Conservation (phyloP, 2,888 invertebrate genomes). For the Sisyra terminalis region DNA sequence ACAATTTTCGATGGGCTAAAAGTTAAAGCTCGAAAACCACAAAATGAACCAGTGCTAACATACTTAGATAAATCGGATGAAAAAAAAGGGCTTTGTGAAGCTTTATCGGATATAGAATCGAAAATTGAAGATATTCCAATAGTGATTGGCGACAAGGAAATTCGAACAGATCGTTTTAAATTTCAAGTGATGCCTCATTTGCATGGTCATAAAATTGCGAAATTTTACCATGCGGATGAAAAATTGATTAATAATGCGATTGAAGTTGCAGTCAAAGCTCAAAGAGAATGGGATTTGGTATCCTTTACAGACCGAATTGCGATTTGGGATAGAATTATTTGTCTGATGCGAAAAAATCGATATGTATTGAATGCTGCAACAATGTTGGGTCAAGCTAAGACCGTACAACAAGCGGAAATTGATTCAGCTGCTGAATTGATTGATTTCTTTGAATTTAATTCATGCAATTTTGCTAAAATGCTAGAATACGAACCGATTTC, state of each 20-base stretch:
- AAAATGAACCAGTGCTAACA: conserved; percentile 63
- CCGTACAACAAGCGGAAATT: conserved; percentile 93
- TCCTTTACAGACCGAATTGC: conserved; percentile 51
- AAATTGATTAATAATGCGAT: conserved; percentile 77
- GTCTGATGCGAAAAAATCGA: conserved; percentile 79
- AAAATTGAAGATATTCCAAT: conserved; percentile 76
- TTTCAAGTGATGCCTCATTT: conserved; percentile 85
- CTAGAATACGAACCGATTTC: conserved; percentile 85
- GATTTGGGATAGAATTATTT: conserved; percentile 78
- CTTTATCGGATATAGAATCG: conserved; percentile 43
- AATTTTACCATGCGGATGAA: conserved; percentile 81
- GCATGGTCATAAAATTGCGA: conserved; percentile 72
- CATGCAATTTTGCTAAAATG: conserved; percentile 67
- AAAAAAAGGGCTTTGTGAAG: conserved; percentile 50
- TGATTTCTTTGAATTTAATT: conserved; percentile 83
- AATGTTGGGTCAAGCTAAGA: conserved; percentile 94
- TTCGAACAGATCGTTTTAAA: conserved; percentile 52
- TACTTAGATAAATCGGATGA: conserved; percentile 71
- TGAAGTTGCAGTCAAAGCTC: conserved; percentile 55
- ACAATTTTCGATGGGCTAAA: conserved; percentile 21
- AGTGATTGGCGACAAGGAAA: conserved; percentile 85
- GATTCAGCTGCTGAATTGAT: conserved; percentile 90
- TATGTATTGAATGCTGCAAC: conserved; percentile 86
- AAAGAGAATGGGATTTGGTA: conserved; percentile 76
- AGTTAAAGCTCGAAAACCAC: conserved; percentile 34